A percentile compares a stretch with the other conserved stretches of the same genome.
Evolutionary conservation across 2,113 vertebrate genomes (phyloP).

Genomic region (Hipposideros armiger): DNA sequence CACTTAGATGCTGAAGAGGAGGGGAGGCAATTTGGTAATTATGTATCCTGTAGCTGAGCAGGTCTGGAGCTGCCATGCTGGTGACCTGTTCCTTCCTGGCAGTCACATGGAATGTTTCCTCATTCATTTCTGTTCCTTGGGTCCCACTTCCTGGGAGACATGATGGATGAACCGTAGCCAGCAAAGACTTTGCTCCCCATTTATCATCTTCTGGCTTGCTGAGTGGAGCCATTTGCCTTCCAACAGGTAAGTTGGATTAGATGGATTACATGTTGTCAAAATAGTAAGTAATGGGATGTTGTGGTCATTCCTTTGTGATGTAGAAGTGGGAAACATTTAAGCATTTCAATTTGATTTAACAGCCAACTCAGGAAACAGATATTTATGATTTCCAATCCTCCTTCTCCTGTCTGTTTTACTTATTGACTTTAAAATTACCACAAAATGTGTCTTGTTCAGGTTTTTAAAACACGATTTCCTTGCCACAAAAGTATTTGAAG

Average conservation of each 20-base stretch:
- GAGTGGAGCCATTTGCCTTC: conserved; percentile 57
- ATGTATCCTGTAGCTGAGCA: not conserved
- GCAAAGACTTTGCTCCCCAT: conserved; percentile 1
- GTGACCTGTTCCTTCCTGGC: not conserved
- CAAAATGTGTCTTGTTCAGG: not conserved
- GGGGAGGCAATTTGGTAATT: not conserved
- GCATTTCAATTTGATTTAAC: conserved; percentile 51
- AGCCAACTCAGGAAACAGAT: conserved; percentile 38
- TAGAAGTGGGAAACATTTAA: conserved; percentile 45
- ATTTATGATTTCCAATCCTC: not conserved
- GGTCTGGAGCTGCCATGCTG: not conserved
- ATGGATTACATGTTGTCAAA: conserved; percentile 74
- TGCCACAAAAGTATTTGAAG: conserved; percentile 21
- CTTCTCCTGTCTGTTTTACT: not conserved
- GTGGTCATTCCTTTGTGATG: conserved; percentile 66
- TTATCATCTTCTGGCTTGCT: conserved; percentile 60
- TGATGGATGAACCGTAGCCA: conserved; percentile 49
- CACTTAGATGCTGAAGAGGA: not conserved
- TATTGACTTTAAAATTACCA: conserved; percentile 44
- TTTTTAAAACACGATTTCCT: not conserved
- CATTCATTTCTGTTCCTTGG: not conserved
- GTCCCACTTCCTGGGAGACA: conserved; percentile 29
- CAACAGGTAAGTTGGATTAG: conserved; percentile 64
- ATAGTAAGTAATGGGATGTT: conserved; percentile 60
- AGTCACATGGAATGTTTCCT: not conserved